Base-by-base conservation (phyloP, 2,113 vertebrate species). In the Bagarius yarrelli region DNA sequence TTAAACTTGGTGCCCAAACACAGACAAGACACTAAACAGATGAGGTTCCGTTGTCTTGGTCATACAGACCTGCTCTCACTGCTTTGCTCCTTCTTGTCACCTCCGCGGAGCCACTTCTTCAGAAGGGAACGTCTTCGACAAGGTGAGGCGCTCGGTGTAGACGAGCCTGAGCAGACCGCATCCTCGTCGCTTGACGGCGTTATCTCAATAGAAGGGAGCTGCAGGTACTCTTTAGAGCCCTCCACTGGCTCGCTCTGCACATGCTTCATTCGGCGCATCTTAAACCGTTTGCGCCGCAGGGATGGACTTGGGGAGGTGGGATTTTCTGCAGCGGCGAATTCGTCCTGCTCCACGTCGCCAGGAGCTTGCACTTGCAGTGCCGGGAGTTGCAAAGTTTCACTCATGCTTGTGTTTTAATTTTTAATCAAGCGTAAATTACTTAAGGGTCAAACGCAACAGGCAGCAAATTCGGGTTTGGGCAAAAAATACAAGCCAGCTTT, bases 181-280 rank as follows among this genome's bases (percentile, higher is more conserved):
- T 96, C 95, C 89, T 95, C 95, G 32, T 96, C 95, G 56, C 95
- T 95, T 71, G 95, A 96, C 0, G 95, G 95, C 3, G 95, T 96
- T 83, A 96, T 94, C 88, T 95, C 95, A 84, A 96, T 96, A 87
- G 94, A 94, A 1, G 95, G 95, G 66, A 95, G 93, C 87, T 95
- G 95, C 80, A 96, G 90, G 87, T 93, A 94, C 81, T 95, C 95
- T 87, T 95, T 95, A 84, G 87, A 89, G 0, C 93, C 91, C 81
- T 92, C 87, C 82, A 88, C 91, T 76, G 85, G 90, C 83, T 93
- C 85, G 23, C 82, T 87, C 44, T 90, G 91, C 47, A 94, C 91
- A 2, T 94, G 92, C 90, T 93, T 93, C 85, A 88, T 91, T 44
- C 93, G 83, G 61, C 90, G 93, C 94, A 95, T 94, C 90, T 92